Evolutionary conservation across 2,113 vertebrate genomes (phyloP), one percentile per base, ranked within the genome.

Genomic region (Pelodiscus sinensis): DNA sequence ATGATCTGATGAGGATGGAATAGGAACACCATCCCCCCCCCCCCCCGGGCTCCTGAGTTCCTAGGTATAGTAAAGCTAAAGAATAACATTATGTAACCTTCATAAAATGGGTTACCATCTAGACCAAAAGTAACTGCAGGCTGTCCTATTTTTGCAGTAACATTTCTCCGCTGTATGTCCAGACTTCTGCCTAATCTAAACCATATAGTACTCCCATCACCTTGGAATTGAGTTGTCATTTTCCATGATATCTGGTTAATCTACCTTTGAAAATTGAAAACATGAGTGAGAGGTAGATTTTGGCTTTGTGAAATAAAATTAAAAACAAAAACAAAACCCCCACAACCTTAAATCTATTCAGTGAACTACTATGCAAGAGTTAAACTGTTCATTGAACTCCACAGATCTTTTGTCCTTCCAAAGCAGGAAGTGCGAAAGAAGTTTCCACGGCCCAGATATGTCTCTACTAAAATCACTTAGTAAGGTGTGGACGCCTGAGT

Each of bases 51-150:
- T 51, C 90, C 92, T 88, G 19, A 24, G 75, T 81, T 94, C 89
- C 4, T 71, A 85, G 88, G 60, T 87, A 82, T 93, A 89, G 84
- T 44, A 81, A 90, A 82, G 81, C 62, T 96, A 82, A 95, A 92
- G 92, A 89, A 84, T 18, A 91, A 3, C 50, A 87, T 84, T 85
- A 52, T 1, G 1, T 93, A 94, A 93, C 84, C 86, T 94, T 90
- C 84, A 68, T 85, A 94, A 94, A 95, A 94, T 94, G 82, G 93
- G 92, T 94, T 95, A 95, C 93, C 11, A 93, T 96, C 73, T 96
- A 94, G 96, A 96, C 93, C 94, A 97, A 95, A 97, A 97, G 79
- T 96, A 97, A 96, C 93, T 94, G 89, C 86, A 95, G 95, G 50
- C 94, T 95, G 94, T 95, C 94, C 75, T 73, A 90, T 95, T 96